Evolutionary conservation across 2,888 invertebrate species (phyloP), one percentile per base, ranked within the genome.

Genomic region (Stenurella melanura): DNA sequence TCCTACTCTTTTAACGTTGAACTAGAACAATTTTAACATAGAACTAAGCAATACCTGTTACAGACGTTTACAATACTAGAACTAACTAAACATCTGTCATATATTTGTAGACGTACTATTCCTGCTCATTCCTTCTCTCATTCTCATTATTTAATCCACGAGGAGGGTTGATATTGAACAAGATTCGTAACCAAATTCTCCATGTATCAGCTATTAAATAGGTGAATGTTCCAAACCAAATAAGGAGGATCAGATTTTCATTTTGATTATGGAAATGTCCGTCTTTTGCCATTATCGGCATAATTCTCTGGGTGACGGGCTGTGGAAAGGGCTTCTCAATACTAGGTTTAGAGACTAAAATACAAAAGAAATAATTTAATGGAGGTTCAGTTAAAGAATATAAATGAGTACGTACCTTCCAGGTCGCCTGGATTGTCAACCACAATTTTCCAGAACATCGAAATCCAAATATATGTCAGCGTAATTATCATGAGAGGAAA

Each of bases 181-280:
- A 6, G 1, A 58, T 9, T 12, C 57, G 17, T 11, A 69, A 26
- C 69, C 69, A 58, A 58, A 57, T 11, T 38, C 57, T 69, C 69
- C 69, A 69, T n/a, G 58, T 34, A 54, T 69, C 57, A 15, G 30
- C n/a, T 15, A 69, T 19, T 1, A 58, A 11, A 18, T 69, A 69
- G 30, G 69, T 58, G 26, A 58, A 69, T 11, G 34, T 34, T 3
- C 34, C 18, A 57, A 26, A 69, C 34, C 57, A 69, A 57, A 69
- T 15, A 9, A 21, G 18, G 7, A 68, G 21, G 5, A 56, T 1
- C n/a, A 19, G 26, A 56, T 68, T 68, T 26, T 56, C 26, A 7
- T 12, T 60, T 7, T 17, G 17, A 21, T 66, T 26, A 3, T 26
- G 21, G 21, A 26, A 26, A 26, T 26, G 21, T 26, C 21, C 4